Percentiles rank a stretch among this genome's conserved stretches.
phyloP scores from a whole-genome alignment of 2,888 invertebrate genomes.

The Argyresthia albistria region DNA sequence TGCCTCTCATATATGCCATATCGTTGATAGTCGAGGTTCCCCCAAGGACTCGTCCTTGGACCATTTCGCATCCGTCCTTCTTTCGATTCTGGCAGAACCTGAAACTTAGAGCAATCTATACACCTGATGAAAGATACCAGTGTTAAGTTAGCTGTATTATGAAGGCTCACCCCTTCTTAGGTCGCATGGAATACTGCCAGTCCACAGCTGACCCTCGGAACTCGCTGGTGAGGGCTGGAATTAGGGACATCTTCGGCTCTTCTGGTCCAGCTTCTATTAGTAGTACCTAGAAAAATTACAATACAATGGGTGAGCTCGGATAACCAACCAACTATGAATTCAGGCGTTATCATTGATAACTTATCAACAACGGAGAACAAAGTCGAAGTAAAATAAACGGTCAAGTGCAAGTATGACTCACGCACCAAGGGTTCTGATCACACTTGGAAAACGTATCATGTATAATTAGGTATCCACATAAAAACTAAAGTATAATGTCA shows the following conservation, averaged over 20 bases:
- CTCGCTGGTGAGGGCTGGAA: slow-evolving; percentile 56
- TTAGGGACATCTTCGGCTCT: slow-evolving; percentile 54
- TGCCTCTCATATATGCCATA: slow-evolving; percentile 61
- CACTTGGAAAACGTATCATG: too few species aligned
- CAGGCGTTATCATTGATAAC: too few species aligned
- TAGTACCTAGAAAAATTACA: slow-evolving; percentile 28
- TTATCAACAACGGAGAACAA: too few species aligned
- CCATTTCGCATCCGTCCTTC: slow-evolving; percentile 46
- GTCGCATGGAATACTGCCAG: slow-evolving; percentile 57
- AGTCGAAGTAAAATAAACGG: too few species aligned
- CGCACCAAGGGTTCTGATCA: too few species aligned
- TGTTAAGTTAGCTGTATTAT: not conserved
- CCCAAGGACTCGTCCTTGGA: slow-evolving; percentile 55
- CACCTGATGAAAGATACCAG: slow-evolving; percentile 22
- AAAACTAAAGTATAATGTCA: too few species aligned
- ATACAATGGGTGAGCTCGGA: too few species aligned
- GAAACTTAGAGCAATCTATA: slow-evolving; percentile 24
- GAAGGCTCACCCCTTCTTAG: slow-evolving; percentile 51
- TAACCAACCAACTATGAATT: not conserved
- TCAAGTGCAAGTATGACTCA: too few species aligned
- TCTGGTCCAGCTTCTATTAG: slow-evolving; percentile 54
- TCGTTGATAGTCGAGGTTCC: slow-evolving; percentile 58
- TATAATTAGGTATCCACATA: too few species aligned
- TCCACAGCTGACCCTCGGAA: slow-evolving; percentile 51
- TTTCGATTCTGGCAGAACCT: slow-evolving; percentile 55